A percentile compares a stretch with the other conserved stretches of the same genome.
Evolutionary conservation across 2,797 vertebrate species (phyloP).

Genomic region (Periparus ater): DNA sequence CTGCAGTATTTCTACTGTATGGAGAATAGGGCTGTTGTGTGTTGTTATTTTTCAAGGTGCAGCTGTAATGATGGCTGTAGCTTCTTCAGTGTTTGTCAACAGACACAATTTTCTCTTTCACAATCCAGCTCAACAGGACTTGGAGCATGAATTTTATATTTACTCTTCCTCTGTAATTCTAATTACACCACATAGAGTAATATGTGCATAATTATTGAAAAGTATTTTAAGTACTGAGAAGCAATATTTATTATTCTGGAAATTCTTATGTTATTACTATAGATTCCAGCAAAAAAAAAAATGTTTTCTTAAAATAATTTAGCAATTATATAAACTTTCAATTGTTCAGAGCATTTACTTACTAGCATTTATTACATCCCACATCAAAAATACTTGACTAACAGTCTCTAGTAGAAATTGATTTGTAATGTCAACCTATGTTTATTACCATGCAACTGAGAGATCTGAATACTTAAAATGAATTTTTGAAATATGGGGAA

Average conservation of each 20-base stretch:
- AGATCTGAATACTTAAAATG: background rate
- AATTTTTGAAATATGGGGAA: background rate
- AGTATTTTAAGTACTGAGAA: background rate
- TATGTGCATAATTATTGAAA: background rate
- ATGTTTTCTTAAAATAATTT: slow-evolving; percentile 22
- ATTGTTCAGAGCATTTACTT: background rate
- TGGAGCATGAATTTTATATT: background rate
- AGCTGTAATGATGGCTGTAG: background rate
- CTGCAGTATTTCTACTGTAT: background rate
- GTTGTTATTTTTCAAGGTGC: background rate
- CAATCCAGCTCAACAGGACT: background rate
- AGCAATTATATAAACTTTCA: background rate
- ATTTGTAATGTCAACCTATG: background rate
- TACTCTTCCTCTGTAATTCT: background rate
- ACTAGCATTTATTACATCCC: background rate
- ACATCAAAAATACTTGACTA: background rate
- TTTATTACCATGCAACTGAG: background rate
- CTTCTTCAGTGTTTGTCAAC: background rate
- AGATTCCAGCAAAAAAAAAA: background rate
- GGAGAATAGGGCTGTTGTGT: background rate
- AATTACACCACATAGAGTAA: background rate
- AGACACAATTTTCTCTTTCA: background rate
- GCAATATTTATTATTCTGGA: background rate
- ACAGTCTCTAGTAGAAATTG: background rate
- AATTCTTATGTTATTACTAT: background rate